These are phyloP conservation scores for Siphamia tubifer DNA, from an alignment of 2,113 vertebrate species.

Conservation along the genomic window DNA sequence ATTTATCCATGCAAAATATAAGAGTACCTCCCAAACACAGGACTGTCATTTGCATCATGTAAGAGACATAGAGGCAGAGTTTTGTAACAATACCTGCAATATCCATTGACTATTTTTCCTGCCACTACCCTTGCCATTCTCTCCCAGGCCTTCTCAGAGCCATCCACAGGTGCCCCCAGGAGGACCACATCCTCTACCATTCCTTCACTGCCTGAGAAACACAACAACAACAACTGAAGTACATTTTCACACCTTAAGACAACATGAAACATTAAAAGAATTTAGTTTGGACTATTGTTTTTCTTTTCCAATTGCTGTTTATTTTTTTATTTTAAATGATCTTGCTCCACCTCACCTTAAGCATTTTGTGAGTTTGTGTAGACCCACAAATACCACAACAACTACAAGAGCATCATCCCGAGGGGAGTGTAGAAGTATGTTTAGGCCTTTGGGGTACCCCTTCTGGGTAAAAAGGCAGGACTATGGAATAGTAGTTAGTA, in stretches of 20 bases:
- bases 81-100: slow-evolving; percentile 84
- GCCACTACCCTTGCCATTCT: slow-evolving; percentile 87
- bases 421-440: too few relatives aligned
- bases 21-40: not conserved
- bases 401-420: too few relatives aligned
- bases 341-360: too few relatives aligned
- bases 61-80: not conserved
- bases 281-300: too few relatives aligned
- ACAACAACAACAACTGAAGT: not conserved
- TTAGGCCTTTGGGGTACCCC: too few relatives aligned
- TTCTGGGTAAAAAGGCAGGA: too few relatives aligned
- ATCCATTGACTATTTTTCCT: slow-evolving; percentile 92
- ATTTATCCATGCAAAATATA: not conserved
- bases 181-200: slow-evolving; percentile 92
- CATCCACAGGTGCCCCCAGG: slow-evolving; percentile 93
- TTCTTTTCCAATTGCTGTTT: too few relatives aligned
- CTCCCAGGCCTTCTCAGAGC: slow-evolving; percentile 89
- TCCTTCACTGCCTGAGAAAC: slow-evolving; percentile 85
- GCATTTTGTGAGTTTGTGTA: too few relatives aligned
- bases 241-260: not conserved
- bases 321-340: too few relatives aligned
- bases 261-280: too few relatives aligned
- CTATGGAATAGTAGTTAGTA: too few relatives aligned
- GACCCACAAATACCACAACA: too few relatives aligned
- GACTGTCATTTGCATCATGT: not conserved